Percentiles rank a stretch among this genome's conserved stretches.
These are phyloP conservation scores for Trichopoda pennipes DNA, from an alignment of 2,888 invertebrate species.

Conservation along the genomic window DNA sequence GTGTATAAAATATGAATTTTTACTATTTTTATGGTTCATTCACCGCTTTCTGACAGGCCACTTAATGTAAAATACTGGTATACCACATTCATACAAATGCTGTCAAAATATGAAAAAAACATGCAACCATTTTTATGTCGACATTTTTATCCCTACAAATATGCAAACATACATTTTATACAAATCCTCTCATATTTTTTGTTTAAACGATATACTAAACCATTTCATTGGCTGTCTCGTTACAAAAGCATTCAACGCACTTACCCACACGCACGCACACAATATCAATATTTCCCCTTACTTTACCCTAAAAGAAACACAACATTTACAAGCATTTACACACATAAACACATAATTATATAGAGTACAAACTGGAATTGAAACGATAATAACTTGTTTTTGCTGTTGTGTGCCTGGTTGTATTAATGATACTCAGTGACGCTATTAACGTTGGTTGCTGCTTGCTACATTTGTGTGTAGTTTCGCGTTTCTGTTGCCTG, in stretches of 20 bases:
- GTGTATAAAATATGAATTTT: conserved; percentile 26
- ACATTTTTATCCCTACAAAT: conserved; percentile 59
- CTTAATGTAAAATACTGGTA: conserved; percentile 71
- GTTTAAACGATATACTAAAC: conserved; percentile 67
- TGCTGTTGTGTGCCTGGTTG: conserved; percentile 42
- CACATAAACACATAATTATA: no score
- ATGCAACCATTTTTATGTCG: conserved; percentile 42
- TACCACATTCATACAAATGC: conserved; percentile 71
- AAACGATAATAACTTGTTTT: conserved; percentile 43
- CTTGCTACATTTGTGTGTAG: conserved; percentile 22
- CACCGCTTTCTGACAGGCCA: conserved; percentile 72
- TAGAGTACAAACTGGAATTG: conserved; percentile 52
- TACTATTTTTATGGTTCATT: conserved; percentile 71
- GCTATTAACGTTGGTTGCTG: conserved; percentile 21
- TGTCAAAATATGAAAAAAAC: conserved; percentile 65
- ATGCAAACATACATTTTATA: conserved; percentile 41
- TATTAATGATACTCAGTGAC: conserved; percentile 15
- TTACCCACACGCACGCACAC: conserved; percentile 66
- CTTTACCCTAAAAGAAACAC: neutral
- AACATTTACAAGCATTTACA: neutral
- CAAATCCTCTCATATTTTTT: conserved; percentile 38
- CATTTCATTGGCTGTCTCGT: conserved; percentile 78
- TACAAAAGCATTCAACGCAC: conserved; percentile 26
- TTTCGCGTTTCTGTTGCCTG: conserved; percentile 48
- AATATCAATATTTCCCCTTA: conserved; percentile 66